A percentile compares a stretch with the other conserved stretches of the same genome.
Conservation (phyloP, 2,113 vertebrate species). For the Gorsachius goisagi region DNA sequence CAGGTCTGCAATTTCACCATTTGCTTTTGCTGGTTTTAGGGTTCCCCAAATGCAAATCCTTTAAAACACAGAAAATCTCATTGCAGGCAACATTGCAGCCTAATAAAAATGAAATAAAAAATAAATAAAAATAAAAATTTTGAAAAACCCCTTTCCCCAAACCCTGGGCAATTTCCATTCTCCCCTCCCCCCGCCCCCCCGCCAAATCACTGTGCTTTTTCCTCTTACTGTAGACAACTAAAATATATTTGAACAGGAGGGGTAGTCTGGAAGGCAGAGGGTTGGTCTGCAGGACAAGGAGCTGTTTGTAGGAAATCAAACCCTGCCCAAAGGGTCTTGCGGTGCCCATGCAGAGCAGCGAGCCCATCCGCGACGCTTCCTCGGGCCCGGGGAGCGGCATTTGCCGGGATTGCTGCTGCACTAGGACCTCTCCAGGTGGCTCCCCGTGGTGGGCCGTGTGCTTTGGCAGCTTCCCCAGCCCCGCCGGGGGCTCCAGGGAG, state of each 20-base stretch:
- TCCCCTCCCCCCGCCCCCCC: no score
- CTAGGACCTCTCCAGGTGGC: not conserved
- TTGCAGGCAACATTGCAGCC: no score
- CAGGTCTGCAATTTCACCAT: not conserved
- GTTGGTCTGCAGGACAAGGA: not conserved
- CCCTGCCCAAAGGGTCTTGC: not conserved
- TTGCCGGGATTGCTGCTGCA: fast-evolving
- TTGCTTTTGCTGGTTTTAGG: not conserved
- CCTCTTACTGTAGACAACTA: not conserved
- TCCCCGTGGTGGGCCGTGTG: fast-evolving
- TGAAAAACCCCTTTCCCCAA: not conserved
- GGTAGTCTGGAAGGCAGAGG: not conserved
- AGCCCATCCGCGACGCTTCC: fast-evolving
- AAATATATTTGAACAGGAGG: not conserved
- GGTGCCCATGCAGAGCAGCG: not conserved
- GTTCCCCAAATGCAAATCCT: no score
- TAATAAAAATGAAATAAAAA: no score
- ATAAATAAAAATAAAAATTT: no score
- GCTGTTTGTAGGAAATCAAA: not conserved
- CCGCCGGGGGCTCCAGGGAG: fast-evolving
- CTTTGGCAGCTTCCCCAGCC: not conserved
- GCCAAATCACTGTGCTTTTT: not conserved
- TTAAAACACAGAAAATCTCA: no score
- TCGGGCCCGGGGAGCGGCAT: fast-evolving
- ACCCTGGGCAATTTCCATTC: fast-evolving